Evolutionary conservation across 2,113 vertebrate genomes (phyloP).

Genomic region (Limnothrissa miodon): DNA sequence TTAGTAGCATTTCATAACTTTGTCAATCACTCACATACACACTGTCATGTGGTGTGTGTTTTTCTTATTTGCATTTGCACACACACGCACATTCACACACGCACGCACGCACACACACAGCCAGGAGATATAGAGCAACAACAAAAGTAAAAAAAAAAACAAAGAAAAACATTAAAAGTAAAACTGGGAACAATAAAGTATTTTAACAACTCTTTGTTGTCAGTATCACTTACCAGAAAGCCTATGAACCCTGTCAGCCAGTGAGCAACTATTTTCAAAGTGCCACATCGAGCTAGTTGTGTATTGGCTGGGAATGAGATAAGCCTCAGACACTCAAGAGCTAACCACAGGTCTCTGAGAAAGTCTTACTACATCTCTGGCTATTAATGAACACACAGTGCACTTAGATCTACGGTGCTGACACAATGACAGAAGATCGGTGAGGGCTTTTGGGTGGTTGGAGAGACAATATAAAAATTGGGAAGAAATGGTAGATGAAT

Average conservation of each 20-base stretch:
- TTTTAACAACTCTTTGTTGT: neutral
- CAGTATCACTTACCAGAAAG: slow-evolving; percentile 24
- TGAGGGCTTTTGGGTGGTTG: neutral
- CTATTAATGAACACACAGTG: slow-evolving; percentile 32
- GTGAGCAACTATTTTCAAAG: slow-evolving; percentile 25
- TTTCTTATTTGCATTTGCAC: too few relatives aligned
- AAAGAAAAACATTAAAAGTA: neutral
- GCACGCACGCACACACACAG: neutral
- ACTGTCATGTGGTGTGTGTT: too few relatives aligned
- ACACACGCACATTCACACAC: neutral
- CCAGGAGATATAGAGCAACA: neutral
- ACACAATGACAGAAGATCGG: neutral
- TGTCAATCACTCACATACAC: too few relatives aligned
- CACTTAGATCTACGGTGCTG: slow-evolving; percentile 30
- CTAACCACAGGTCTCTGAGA: slow-evolving; percentile 23
- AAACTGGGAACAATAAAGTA: neutral
- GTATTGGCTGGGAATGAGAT: neutral
- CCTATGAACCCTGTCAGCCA: neutral
- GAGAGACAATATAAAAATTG: neutral
- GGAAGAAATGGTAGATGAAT: neutral
- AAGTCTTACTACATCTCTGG: slow-evolving; percentile 26
- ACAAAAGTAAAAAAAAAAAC: neutral
- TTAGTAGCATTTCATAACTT: too few relatives aligned
- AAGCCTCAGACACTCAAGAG: neutral
- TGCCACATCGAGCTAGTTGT: slow-evolving; percentile 32